Evolutionary conservation across 2,888 invertebrate genomes (phyloP), one percentile per base, ranked within the genome.

Genomic region (Xestia c-nigrum): DNA sequence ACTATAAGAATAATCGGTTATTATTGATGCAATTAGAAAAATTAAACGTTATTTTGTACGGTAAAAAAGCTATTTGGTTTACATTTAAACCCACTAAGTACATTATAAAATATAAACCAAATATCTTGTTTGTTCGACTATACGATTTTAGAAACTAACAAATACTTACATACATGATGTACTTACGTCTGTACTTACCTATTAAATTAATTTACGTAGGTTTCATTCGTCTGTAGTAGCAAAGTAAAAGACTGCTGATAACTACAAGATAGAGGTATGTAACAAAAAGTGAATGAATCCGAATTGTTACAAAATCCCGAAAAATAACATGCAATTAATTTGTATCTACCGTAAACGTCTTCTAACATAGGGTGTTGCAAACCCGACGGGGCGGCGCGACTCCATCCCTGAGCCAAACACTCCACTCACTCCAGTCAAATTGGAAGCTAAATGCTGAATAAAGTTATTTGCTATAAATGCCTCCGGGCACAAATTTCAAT

Each of bases 401-500:
- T 87, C 87, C 90, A 91, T 93, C 93, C 93, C 90, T 73, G 88
- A 85, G 84, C 90, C 91, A 93, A 93, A 93, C 93, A 92, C 94
- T 92, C 92, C 91, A 89, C 84, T 88, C 93, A 91, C 94, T 92
- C 91, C 91, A 89, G 84, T 89, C 89, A 95, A 94, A 95, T 95
- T 95, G 96, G 92, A 94, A 92, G 96, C 94, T 96, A 96, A 96
- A 96, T 94, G 94, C 92, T 94, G 95, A 94, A 96, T 96, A 95
- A 96, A 96, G 96, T 95, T 96, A 96, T 96, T 96, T 96, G 96
- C 95, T 91, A 95, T 95, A 94, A 96, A 96, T 96, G 96, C 96
- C 96, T 96, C 96, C 94, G 96, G 96, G 96, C 96, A 96, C 96
- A 95, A 96, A 96, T 96, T 96, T 96, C 96, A 96, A 96, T 96